Evolutionary conservation across 2,888 invertebrate species (phyloP).

Genomic region (Tachina grossa): DNA sequence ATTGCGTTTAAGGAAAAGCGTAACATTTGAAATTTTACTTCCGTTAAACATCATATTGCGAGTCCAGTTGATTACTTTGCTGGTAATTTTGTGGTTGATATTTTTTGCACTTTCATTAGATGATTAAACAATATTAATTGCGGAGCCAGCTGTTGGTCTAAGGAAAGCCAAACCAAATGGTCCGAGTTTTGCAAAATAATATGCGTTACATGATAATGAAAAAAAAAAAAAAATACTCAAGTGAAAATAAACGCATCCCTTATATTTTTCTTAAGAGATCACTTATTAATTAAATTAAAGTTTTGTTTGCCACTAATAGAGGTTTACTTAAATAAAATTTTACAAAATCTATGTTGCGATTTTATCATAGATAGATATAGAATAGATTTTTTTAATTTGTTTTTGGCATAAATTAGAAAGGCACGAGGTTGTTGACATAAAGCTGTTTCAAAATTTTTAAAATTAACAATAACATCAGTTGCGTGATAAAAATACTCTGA

Average conservation of each 20-base stretch:
- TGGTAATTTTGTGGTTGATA: constrained; percentile 62
- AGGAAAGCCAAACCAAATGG: constrained; percentile 3
- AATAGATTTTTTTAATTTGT: neutral
- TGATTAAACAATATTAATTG: constrained; percentile 61
- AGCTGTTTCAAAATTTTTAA: no score
- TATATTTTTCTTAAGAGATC: neutral
- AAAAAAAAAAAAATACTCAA: neutral
- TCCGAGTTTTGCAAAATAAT: neutral
- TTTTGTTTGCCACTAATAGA: neutral
- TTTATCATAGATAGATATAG: no score
- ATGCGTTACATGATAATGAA: neutral
- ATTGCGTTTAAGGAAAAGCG: constrained; percentile 55
- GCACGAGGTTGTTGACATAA: no score
- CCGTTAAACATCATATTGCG: constrained; percentile 50
- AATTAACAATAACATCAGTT: no score
- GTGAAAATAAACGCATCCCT: neutral
- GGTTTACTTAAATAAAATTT: neutral
- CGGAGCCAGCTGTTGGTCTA: constrained; percentile 36
- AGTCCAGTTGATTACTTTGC: neutral
- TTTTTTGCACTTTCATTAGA: constrained; percentile 70
- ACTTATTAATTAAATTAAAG: neutral
- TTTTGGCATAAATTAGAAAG: constrained; percentile 7
- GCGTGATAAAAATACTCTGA: no score
- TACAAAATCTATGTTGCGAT: no score
- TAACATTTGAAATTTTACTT: constrained; percentile 66